These are phyloP conservation scores for Apteryx mantelli DNA, from an alignment of 2,113 vertebrate genomes.

Conservation along the genomic window DNA sequence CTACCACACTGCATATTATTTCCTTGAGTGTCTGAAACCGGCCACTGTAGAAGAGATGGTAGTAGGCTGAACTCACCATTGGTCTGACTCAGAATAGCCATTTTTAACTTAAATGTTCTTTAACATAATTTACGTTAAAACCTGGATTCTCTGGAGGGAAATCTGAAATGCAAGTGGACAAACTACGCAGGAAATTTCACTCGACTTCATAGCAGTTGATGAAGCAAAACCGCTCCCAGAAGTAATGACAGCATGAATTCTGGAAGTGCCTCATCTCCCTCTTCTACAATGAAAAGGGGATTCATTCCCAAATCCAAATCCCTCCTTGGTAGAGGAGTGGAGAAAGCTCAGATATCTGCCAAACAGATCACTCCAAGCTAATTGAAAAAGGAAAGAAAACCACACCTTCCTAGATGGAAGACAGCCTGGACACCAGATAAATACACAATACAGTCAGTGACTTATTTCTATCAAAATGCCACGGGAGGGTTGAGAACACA, in stretches of 20 bases:
- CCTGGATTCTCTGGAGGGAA: not conserved
- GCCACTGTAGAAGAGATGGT: not conserved
- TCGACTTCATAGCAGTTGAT: not conserved
- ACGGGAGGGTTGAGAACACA: not conserved
- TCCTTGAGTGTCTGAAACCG: not conserved
- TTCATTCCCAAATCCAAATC: not conserved
- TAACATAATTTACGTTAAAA: not conserved
- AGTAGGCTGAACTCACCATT: not conserved
- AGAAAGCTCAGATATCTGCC: not conserved
- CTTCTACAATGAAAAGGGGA: not conserved
- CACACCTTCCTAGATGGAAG: not conserved
- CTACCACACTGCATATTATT: not conserved
- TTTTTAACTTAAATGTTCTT: not conserved
- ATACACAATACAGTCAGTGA: not conserved
- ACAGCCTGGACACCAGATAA: not conserved
- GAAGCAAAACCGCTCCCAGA: not conserved
- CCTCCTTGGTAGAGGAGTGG: not conserved
- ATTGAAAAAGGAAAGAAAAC: not conserved
- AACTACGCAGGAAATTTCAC: not conserved
- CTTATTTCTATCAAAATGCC: not conserved
- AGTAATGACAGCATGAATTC: not conserved
- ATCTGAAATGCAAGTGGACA: not conserved
- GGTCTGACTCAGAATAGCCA: not conserved
- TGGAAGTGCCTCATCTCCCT: not conserved
- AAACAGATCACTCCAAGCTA: not conserved